A percentile compares a stretch with the other conserved stretches of the same genome.
phyloP scores from a whole-genome alignment of 2,888 invertebrate genomes.

The Baronia brevicornis region DNA sequence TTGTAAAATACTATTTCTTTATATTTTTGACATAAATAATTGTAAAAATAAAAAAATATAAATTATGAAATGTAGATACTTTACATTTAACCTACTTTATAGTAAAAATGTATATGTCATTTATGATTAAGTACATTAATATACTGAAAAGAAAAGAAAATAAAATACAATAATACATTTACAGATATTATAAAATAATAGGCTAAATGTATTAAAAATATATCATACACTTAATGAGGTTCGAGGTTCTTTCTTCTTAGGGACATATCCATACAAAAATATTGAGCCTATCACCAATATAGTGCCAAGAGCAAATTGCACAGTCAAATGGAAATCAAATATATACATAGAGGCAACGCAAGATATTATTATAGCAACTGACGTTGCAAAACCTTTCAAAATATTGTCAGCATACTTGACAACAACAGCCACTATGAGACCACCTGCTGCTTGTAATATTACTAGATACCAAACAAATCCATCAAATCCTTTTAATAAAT shows the following conservation, averaged over 20 bases:
- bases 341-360: conserved; percentile 95
- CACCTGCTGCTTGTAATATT: conserved; percentile 93
- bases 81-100: too few relatives aligned
- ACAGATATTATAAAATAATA: conserved; percentile 10
- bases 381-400: conserved; percentile 98
- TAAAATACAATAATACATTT: conserved; percentile 10
- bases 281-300: conserved; percentile 93
- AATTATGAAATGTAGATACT: too few relatives aligned
- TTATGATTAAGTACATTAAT: conserved; percentile 12
- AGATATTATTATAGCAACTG: conserved; percentile 96
- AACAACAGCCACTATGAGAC: conserved; percentile 97
- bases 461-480: conserved; percentile 92
- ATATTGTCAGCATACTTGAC: conserved; percentile 99
- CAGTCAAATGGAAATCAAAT: conserved; percentile 90
- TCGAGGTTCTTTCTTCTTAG: conserved; percentile 64
- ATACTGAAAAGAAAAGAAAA: conserved; percentile 4
- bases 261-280: conserved; percentile 92
- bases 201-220: conserved; percentile 10
- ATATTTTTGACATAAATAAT: too few relatives aligned
- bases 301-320: conserved; percentile 92
- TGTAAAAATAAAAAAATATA: too few relatives aligned
- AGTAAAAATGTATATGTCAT: too few relatives aligned
- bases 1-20: too few relatives aligned
- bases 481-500: conserved; percentile 80
- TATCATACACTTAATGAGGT: conserved; percentile 53